Percentiles rank a stretch among this genome's conserved stretches.
phyloP scores from a whole-genome alignment of 2,888 invertebrate species.

The Gerris lacustris region DNA sequence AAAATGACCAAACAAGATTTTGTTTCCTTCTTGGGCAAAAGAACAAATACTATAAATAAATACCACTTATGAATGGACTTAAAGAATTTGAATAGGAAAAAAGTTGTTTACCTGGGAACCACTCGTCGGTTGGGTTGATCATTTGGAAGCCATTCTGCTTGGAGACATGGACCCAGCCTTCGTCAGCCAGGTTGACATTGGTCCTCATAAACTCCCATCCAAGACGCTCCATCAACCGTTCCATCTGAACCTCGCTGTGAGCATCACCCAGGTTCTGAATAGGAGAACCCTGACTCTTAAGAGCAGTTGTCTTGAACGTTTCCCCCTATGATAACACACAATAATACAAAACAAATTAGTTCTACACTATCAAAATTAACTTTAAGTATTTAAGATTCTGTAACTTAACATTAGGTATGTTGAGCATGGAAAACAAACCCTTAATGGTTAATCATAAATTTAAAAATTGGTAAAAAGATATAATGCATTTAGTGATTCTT shows the following conservation, averaged over 20 bases:
- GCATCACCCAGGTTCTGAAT: slow-evolving; percentile 72
- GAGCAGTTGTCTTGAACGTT: slow-evolving; percentile 56
- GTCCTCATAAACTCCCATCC: slow-evolving; percentile 75
- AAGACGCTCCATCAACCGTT: slow-evolving; percentile 61
- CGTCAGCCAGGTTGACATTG: slow-evolving; percentile 52
- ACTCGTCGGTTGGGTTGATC: slow-evolving; percentile 73
- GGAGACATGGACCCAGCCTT: slow-evolving; percentile 55
- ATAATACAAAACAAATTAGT: background rate
- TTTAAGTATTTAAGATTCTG: too few species aligned
- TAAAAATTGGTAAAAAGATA: too few species aligned
- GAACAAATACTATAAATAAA: too few species aligned
- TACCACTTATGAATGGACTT: too few species aligned
- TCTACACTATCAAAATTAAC: too few species aligned
- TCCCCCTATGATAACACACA: slow-evolving; percentile 6
- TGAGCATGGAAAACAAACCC: too few species aligned
- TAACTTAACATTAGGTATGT: too few species aligned
- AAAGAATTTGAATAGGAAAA: too few species aligned
- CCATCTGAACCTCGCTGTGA: slow-evolving; percentile 55
- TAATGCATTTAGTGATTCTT: too few species aligned
- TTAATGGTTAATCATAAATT: too few species aligned
- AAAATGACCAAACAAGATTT: too few species aligned
- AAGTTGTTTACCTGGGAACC: slow-evolving; percentile 60
- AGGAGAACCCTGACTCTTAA: slow-evolving; percentile 65
- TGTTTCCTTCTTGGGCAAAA: too few species aligned
- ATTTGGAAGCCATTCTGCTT: slow-evolving; percentile 73